Evolutionary conservation across 2,113 vertebrate species (phyloP), one percentile per base, ranked within the genome.

Genomic region (Solenodon paradoxus): DNA sequence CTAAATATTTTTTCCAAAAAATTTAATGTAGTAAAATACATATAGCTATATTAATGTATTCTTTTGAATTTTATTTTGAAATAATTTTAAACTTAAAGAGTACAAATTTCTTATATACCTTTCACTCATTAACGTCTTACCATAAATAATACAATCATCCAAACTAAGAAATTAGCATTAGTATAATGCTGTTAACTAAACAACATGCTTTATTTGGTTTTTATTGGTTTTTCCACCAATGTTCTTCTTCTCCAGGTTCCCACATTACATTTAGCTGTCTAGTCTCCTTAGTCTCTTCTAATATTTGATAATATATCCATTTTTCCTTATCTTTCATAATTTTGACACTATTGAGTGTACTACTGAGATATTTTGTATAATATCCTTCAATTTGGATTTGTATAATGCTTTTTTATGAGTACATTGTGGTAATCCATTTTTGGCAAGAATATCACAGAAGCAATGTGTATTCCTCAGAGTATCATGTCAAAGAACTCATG

Each of bases 51-150:
- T 38, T 24, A n/a, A 22, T 69, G 20, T n/a, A n/a, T 77, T 72
- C 38, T 51, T 93, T 49, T 61, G 24, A 61, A 55, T 38, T 90
- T 95, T 86, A 82, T 82, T 86, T 66, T 92, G 51, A 92, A 92
- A 47, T 49, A 79, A 66, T 93, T 89, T 84, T 79, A 83, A 35
- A 53, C 10, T 26, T 64, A 51, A 74, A 82, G 66, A 66, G 20
- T 55, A 35, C 8, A 35, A 2, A 57, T 24, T 57, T 64, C 38
- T 13, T 66, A 1, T 74, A 6, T 57, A 32, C 26, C 57, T 17
- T 64, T 90, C 42, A 59, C n/a, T 57, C 17, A 30, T 12, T 74
- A 15, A 28, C 72, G 8, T 64, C 12, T 42, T 78, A 57, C 45
- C 12, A 15, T 66, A 63, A 59, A 81, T 47, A 82, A 2, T 24